Conservation (phyloP, 2,888 invertebrate species). For the Hyles lineata region DNA sequence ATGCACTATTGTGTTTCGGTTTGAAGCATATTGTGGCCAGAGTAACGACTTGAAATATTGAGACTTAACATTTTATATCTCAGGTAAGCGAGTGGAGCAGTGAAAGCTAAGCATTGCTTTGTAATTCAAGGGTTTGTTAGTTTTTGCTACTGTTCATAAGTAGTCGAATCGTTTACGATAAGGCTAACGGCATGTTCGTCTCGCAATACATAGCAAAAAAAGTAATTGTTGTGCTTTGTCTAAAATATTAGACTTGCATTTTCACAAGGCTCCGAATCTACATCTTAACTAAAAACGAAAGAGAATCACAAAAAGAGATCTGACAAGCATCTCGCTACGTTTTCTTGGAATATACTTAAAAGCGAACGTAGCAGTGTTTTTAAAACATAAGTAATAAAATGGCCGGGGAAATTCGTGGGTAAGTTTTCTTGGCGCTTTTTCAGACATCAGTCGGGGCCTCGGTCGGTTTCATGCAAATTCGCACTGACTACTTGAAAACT, state of each 20-base stretch:
- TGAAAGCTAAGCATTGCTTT: no score
- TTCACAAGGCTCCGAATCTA: not conserved
- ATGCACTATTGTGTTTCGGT: no score
- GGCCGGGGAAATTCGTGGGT: conserved; percentile 51
- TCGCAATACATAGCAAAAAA: no score
- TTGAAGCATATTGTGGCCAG: no score
- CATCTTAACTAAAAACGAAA: conserved; percentile 4
- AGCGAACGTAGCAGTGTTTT: conserved; percentile 17
- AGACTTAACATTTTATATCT: no score
- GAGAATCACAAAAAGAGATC: conserved; percentile 15
- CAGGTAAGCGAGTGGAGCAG: no score
- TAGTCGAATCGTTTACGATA: no score
- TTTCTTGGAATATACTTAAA: conserved; percentile 13
- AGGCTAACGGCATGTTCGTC: no score
- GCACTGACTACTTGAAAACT: conserved; percentile 46
- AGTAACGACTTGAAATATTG: no score
- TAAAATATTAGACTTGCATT: not conserved
- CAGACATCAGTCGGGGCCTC: conserved; percentile 48
- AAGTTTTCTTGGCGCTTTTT: conserved; percentile 50
- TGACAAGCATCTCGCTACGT: conserved; percentile 15
- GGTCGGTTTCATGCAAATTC: conserved; percentile 48
- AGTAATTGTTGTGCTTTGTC: no score
- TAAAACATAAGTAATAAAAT: conserved; percentile 30
- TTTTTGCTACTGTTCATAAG: no score
- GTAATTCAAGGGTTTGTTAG: no score